Evolutionary conservation across 2,797 vertebrate genomes (phyloP), one percentile per base, ranked within the genome.

Genomic region (Hydrocynus forskahlii): DNA sequence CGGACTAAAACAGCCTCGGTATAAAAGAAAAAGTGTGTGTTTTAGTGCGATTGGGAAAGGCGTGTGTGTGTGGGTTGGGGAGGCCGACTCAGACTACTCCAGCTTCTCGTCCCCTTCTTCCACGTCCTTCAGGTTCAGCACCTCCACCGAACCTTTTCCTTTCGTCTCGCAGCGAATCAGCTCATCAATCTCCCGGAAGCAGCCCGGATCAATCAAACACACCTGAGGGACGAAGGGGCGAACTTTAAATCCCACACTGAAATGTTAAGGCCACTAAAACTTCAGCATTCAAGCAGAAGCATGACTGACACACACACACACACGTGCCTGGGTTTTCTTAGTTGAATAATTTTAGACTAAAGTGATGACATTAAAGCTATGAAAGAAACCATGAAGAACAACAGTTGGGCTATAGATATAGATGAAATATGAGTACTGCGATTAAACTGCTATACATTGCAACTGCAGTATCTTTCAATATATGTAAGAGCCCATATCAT

Each of bases 51-150:
- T 7, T 9, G 66, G 67, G 52, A 45, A 1, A 19, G n/a, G n/a
- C n/a, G 59, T 82, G 75, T 83, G 55, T 82, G 84, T 29, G 29
- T 3, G 29, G 29, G 29, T 29, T 1, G 1, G 29, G 29, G 29
- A 1, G 23, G 67, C 19, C 23, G 72, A 21, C 66, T 59, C n/a
- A 60, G 29, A 6, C 88, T 85, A 94, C 86, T 99, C 96, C 0
- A 99, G 88, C 35, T 95, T 97, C 91, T 98, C 97, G 2, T 99
- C 97, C 74, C 98, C 98, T 89, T 99, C 98, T 88, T 99, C 98
- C 89, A 99, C 97, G 0, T 99, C 98, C 86, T 97, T 99, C 89
- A 99, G 91, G 70, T 87, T 97, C 81, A 99, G 94, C 21, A 99
- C 96, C 89, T 99, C 98, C 89, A 99, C 91, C 0, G 95, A 94